Base-by-base conservation (phyloP, 2,888 invertebrate species). In the Parnassius orleans region DNA sequence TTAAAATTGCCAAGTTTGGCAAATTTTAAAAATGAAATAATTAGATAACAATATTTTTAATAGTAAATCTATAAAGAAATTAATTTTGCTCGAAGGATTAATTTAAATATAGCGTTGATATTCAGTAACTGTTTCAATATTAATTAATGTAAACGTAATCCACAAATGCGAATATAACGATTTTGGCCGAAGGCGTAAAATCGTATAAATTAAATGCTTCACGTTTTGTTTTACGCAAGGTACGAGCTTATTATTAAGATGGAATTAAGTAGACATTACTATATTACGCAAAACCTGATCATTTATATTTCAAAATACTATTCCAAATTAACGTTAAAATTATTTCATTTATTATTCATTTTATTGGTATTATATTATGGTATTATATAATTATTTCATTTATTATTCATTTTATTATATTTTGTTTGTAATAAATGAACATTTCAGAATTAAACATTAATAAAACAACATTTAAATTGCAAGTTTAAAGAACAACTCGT, bases 141-240 rank as follows among this genome's bases (percentile, higher is more conserved):
- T 58, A 63, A 53, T 41, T 58, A 63, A 58, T 57, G 56, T 47
- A 61, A 57, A 15, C 47, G 61, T 61, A 54, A 59, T 55, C 51
- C 54, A 47, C 54, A 55, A 58, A 58, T 66, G 66, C 51, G 59
- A 61, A 64, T 68, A 69, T 65, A 64, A 64, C 58, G 64, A 67
- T 68, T 72, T 72, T 74, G 74, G 67, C 67, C 67, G 74, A 73
- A 71, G 69, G 73, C 72, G 72, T 74, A 72, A 75, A 75, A 73
- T 75, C 75, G 68, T 68, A 71, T 71, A 72, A 74, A 69, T 72
- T 69, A 72, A 73, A 70, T 70, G 66, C 68, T 72, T 65, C 62
- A 71, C 68, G 69, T 74, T 78, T 72, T 69, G 65, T 68, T 68
- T 67, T 67, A 72, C 70, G 57, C 63, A 67, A 68, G 65, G 66